phyloP scores from a whole-genome alignment of 2,113 vertebrate genomes.

The Cottus gobio region DNA sequence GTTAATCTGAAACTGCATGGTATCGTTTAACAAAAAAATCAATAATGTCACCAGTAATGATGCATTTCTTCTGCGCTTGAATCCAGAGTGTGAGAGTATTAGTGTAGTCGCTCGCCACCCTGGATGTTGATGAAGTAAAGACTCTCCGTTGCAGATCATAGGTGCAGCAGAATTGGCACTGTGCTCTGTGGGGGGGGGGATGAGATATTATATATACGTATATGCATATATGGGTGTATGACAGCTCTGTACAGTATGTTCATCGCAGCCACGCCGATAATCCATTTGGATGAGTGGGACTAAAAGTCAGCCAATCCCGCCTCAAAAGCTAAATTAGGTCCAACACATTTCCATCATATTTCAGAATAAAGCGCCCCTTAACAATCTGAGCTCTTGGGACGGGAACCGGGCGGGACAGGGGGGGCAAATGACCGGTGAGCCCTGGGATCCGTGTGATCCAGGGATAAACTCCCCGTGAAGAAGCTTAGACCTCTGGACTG shows the following conservation, averaged over 20 bases:
- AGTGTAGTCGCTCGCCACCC: slow-evolving; percentile 57
- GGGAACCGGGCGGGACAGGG: neutral
- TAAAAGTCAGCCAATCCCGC: slow-evolving; percentile 78
- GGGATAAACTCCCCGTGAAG: slow-evolving; percentile 73
- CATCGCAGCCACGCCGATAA: slow-evolving; percentile 64
- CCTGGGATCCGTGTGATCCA: slow-evolving; percentile 75
- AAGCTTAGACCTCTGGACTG: slow-evolving; percentile 71
- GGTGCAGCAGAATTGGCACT: neutral
- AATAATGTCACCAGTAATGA: neutral
- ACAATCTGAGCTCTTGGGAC: slow-evolving; percentile 73
- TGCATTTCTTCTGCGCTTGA: neutral
- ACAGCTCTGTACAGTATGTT: slow-evolving; percentile 64
- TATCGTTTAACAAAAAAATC: neutral
- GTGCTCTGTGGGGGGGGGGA: slow-evolving; percentile 14
- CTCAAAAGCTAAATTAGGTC: slow-evolving; percentile 80
- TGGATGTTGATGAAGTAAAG: slow-evolving; percentile 71
- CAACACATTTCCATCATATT: slow-evolving; percentile 79
- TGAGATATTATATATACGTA: slow-evolving; percentile 6
- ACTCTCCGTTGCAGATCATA: neutral
- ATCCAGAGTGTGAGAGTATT: slow-evolving; percentile 34
- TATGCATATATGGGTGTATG: slow-evolving; percentile 27
- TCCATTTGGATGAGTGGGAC: slow-evolving; percentile 76
- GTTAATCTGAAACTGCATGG: neutral
- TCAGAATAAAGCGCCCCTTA: slow-evolving; percentile 66
- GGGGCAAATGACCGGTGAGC: slow-evolving; percentile 75